Base-by-base conservation (phyloP, 35 echinoderm and acorn worm species). In the Ophioderma brevispina region DNA sequence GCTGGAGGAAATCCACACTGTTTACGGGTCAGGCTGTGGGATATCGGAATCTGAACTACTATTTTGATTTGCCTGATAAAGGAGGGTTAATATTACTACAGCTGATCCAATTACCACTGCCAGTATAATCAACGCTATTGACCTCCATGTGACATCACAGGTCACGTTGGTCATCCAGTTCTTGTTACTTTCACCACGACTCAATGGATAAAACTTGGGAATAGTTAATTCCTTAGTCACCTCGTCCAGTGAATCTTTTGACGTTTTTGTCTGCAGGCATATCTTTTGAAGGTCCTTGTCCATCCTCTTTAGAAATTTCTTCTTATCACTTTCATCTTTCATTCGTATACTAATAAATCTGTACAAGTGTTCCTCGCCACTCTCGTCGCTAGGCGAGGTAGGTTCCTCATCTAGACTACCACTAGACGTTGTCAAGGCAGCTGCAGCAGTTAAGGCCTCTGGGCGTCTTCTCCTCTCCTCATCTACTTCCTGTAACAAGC, bases 281-380 rank as follows among this genome's bases (percentile, higher is more conserved):
- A 95, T 95, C 40, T 87, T 86, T 30, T 95, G 77, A 17, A 95
- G 82, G 70, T 95, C 93, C 40, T 81, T 78, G 42, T 95, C 93
- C 93, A 95, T 95, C 37, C 86, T 87, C 13, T 82, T 38, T 21
- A 95, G 87, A 64, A 95, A 95, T 38, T 95, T 28, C 32, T 82
- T 59, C 0, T 89, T 84, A 18, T 70, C 40, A 6, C 37, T 86
- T 28, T 91, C 84, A 36, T 87, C 89, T 30, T 85, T 76, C 33
- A 95, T 75, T 32, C 86, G 83, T 90, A 95, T 95, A 87, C 93
- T 95, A 28, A 95, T 90, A 75, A 37, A 87, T 35, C 93, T 38
- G 8, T 91, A 81, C 17, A 81, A 75, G 32, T 87, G 84, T 41
- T 85, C 39, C 14, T 90, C 81, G 31, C 81, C 84, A 17, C 90